Evolutionary conservation across 1,140 invertebrate genomes (phyloP), one percentile per base, ranked within the genome.

Genomic region (Scaptomyza graminum): DNA sequence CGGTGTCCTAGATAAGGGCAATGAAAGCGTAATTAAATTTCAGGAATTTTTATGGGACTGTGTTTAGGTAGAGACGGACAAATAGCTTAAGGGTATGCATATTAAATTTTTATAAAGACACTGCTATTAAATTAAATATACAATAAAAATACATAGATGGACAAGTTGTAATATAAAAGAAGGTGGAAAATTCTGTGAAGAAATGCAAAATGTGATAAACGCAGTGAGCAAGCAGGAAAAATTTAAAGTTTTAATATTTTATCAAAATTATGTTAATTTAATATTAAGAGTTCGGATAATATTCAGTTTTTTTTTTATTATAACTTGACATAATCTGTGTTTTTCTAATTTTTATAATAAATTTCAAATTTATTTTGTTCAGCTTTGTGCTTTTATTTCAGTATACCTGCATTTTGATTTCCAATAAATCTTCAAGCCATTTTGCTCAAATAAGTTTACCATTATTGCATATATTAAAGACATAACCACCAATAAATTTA

Each of bases 21-120:
- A 64, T 72, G 56, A 72, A 71, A 61, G 28, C 56, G n/a, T 72
- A 75, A 75, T 75, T 72, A 65, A 72, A 75, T 75, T 66, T 46
- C 47, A 49, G 56, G 68, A 71, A 72, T 71, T 75, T 61, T 13
- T 11, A 9, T 28, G 7, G 11, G 18, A 55, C 16, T 31, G 5
- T 12, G 11, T 8, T 34, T 69, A 22, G 7, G 31, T 34, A 12
- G 11, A 55, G 37, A 28, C 13, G 12, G 12, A n/a, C 18, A n/a
- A 41, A 41, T 41, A 4, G 3, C 12, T 41, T 41, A 5, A 41
- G 37, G 37, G 37, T 39, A 39, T 39, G 11, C 7, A 12, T 5
- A 5, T 9, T 11, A 46, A 7, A 18, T 16, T 8, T 46, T 18
- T 46, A 46, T 7, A 8, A 6, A 16, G 6, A 46, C 16, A 15